Base-by-base conservation (phyloP, 2,888 invertebrate species). In the Branchellion lobata region DNA sequence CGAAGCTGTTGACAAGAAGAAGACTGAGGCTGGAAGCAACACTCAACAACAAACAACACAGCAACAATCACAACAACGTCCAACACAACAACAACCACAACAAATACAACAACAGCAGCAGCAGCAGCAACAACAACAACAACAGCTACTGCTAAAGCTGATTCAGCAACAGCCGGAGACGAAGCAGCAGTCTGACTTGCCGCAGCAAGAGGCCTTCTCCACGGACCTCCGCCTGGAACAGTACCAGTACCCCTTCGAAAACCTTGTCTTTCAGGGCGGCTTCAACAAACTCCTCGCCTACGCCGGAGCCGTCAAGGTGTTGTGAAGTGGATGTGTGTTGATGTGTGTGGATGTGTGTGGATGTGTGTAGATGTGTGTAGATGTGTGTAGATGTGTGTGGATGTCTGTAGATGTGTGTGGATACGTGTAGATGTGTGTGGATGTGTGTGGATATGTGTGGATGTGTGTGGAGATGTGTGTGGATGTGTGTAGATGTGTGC, bases 211-310 rank as follows among this genome's bases (percentile, higher is more conserved):
- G 40, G 8, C 5, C 5, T 14, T 8, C 5, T 40, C 40, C 14
- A 14, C 5, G 5, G 40, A 40, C 40, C 14, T 40, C 40, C 5
- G 14, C 1, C 61, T 73, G 36, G 79, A 81, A 40, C 74, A 79
- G 69, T 85, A 85, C 76, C 80, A 80, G 11, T 85, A 84, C 78
- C 84, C 84, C 0, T 85, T 85, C 80, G 85, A 85, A 80, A 85
- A 85, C 78, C 82, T 85, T 2, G 83, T 84, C 1, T 85, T 85
- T 81, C 85, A 85, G 77, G 85, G 85, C 11, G 85, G 85, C 1
- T 84, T 84, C 29, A 84, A 84, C 79, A 85, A 85, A 74, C 84
- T 84, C 0, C 78, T 85, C 57, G 84, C 85, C 1, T 85, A 85
- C 81, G 84, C 84, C 69, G 85, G 85, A 0, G 84, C 84, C n/a